These are phyloP conservation scores for Tor tambroides DNA, from an alignment of 2,113 vertebrate genomes.

Conservation along the genomic window DNA sequence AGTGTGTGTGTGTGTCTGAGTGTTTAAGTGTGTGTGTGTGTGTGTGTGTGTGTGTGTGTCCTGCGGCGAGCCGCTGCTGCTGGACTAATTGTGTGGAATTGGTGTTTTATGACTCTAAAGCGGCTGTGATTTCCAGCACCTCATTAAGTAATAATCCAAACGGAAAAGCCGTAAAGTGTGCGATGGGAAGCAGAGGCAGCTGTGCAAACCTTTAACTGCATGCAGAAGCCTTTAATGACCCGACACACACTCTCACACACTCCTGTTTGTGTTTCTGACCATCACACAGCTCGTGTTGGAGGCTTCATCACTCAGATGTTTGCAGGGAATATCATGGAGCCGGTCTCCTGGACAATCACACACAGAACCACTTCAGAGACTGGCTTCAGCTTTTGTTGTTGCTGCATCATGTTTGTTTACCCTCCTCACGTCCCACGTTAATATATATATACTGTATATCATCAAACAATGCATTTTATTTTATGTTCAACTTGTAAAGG, in stretches of 20 bases:
- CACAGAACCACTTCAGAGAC: too few species aligned
- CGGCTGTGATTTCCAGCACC: conserved; percentile 78
- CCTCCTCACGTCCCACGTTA: neutral
- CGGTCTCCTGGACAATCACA: neutral
- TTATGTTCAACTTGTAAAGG: neutral
- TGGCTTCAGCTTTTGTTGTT: neutral
- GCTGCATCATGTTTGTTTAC: neutral
- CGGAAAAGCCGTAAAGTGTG: conserved; percentile 65
- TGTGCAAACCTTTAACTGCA: conserved; percentile 25
- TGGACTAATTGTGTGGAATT: conserved; percentile 72
- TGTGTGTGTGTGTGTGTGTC: neutral
- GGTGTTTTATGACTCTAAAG: conserved; percentile 75
- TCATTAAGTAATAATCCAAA: conserved; percentile 74
- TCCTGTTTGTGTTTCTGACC: too few species aligned
- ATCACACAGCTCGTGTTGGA: neutral
- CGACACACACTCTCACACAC: too few species aligned
- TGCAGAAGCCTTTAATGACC: neutral
- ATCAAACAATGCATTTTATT: neutral
- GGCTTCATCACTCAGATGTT: neutral
- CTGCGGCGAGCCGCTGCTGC: conserved; percentile 55
- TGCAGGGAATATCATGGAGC: neutral
- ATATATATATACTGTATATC: neutral
- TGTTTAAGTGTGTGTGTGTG: neutral
- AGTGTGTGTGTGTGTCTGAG: neutral
- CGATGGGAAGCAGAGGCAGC: conserved; percentile 6